Evolutionary conservation across 1,140 invertebrate species (phyloP), one percentile per base, ranked within the genome.

Genomic region (Probaryconus sp.): DNA sequence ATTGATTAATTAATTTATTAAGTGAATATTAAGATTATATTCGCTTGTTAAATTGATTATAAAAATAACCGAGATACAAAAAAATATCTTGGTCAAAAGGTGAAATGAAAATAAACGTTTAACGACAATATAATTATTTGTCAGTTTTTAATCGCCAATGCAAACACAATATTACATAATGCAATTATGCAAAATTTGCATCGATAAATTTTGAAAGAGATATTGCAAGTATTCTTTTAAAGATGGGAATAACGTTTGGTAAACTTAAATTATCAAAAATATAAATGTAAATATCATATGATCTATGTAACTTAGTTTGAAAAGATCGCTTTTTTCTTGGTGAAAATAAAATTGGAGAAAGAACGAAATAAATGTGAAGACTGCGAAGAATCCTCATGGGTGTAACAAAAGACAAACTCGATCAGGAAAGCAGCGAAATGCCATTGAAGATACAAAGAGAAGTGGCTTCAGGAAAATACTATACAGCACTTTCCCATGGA

Each of bases 341-440:
- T 5, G 10, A 28, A 64, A 60, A 64, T 64, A 72, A 64, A 48
- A 72, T 58, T 72, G 35, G 11, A 40, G 28, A 50, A 37, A 45
- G 55, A 61, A 50, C n/a, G 48, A 61, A 73, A 67, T 63, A 67
- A 67, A 67, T 73, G 63, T 20, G 61, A 56, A 56, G 58, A 67
- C 48, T 40, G 30, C 11, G 26, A 26, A 58, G 60, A 72, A 65
- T 20, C 65, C 69, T 53, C 69, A 50, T 38, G 60, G 53, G 68
- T 56, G 45, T 64, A 63, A 68, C 70, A 67, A 74, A 74, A 74
- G 70, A 74, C 53, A 74, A 67, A 74, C 51, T 67, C 56, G 63
- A 74, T 74, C 70, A 67, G 56, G 70, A 63, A 68, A 68, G 61
- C 55, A 74, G 51, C 47, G 33, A 58, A 61, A 69, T 70, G 60